phyloP scores from a whole-genome alignment of 2,113 vertebrate species.

The Mandrillus leucophaeus region DNA sequence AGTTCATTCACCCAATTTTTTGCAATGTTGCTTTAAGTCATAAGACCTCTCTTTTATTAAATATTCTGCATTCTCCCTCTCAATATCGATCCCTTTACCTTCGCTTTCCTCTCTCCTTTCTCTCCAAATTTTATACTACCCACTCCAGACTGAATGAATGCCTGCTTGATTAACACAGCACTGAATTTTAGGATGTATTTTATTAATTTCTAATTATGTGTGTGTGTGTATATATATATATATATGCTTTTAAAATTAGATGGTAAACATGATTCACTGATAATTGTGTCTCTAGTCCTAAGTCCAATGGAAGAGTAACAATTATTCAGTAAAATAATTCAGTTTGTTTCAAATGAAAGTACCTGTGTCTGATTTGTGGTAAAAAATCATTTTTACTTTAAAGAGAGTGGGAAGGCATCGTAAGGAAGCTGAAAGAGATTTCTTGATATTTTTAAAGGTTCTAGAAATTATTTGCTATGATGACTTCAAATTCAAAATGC shows the following conservation, averaged over 20 bases:
- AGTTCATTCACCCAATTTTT: neutral
- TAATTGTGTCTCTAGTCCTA: neutral
- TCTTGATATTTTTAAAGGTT: neutral
- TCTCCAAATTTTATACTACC: neutral
- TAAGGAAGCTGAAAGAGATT: neutral
- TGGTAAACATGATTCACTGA: neutral
- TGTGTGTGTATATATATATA: neutral
- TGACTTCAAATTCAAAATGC: conserved; percentile 5
- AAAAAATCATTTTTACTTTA: conserved; percentile 4
- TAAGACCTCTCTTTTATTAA: neutral
- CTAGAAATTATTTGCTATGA: neutral
- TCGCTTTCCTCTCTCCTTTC: neutral
- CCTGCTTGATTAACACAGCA: neutral
- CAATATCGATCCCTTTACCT: neutral
- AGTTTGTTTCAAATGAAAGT: neutral
- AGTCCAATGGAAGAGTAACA: neutral
- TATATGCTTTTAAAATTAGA: neutral
- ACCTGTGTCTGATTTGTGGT: neutral
- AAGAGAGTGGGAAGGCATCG: neutral
- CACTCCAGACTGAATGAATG: neutral
- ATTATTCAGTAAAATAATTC: conserved; percentile 27
- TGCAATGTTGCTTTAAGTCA: neutral
- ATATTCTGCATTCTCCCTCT: neutral
- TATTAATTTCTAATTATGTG: neutral
- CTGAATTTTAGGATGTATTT: neutral